Evolutionary conservation across 2,888 invertebrate species (phyloP), one percentile per base, ranked within the genome.

Genomic region (Julus scanicus): DNA sequence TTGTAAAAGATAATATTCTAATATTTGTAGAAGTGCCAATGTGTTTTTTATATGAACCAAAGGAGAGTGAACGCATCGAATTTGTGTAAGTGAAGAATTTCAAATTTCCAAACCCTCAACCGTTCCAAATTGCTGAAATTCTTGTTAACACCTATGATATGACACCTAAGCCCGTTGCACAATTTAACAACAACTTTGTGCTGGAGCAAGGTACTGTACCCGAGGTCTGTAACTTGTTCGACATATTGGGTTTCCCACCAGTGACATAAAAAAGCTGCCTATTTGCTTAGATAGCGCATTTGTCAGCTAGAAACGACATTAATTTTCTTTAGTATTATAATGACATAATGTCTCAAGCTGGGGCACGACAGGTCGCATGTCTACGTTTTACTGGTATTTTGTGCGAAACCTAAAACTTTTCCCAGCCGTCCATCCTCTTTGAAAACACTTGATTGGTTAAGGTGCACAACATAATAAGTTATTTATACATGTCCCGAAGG

Each of bases 401-500:
- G 80, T 4, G 37, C 37, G 80, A 37, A 80, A 80, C 80, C 37
- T 80, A 37, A 80, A 29, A 80, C 80, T 80, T 80, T 80, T 80
- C 80, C 80, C 80, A 80, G 80, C 80, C 80, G 13, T 80, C 37
- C 44, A 44, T 44, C 44, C 8, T 44, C 44, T 8, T 80, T 80
- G 37, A 80, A 80, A 80, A 80, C 37, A 80, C 80, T 80, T 15
- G 80, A 80, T 80, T 80, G 80, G 80, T 80, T 80, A 37, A 39
- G 80, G 80, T 80, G 29, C 37, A 39, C 11, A 29, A 29, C 80
- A 80, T 80, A 80, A 80, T 80, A 80, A 80, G 80, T 80, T 80
- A 80, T 80, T 80, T 80, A 80, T 80, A 80, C 80, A 37, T 80
- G 80, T 80, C 80, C 80, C 80, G 80, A 37, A 80, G 80, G 80